phyloP scores from a whole-genome alignment of 1,140 invertebrate species.

The Caenorhabditis remanei region DNA sequence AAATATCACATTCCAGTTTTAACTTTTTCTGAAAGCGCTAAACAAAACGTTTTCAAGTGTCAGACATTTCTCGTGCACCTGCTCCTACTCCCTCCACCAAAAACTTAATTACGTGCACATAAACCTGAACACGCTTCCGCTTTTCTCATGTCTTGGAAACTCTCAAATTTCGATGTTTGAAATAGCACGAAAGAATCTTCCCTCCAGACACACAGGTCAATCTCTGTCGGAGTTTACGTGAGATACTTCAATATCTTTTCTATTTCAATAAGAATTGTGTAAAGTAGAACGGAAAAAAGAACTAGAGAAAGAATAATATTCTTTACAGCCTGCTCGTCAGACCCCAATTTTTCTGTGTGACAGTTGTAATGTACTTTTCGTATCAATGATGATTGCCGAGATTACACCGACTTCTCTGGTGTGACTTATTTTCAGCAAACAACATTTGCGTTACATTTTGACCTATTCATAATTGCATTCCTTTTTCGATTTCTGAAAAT shows the following conservation, averaged over 20 bases:
- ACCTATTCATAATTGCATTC: no score
- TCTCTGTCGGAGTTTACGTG: neutral
- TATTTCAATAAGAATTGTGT: conserved; percentile 1
- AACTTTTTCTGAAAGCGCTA: no score
- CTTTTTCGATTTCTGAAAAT: no score
- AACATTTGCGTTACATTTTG: no score
- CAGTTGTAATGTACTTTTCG: no score
- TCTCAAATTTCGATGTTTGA: conserved; percentile 31
- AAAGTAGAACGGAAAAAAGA: conserved; percentile 45
- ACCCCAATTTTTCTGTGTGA: neutral
- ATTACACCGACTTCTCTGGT: no score
- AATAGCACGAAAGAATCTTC: neutral
- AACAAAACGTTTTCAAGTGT: no score
- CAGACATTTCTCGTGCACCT: no score
- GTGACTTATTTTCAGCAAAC: no score
- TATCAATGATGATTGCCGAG: no score
- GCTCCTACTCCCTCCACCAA: no score
- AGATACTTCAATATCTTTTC: conserved; percentile 25
- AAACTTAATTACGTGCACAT: neutral
- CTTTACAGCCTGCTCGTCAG: neutral
- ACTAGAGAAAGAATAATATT: neutral
- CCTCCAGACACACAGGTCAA: conserved; percentile 15
- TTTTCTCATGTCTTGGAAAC: neutral
- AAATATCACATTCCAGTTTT: neutral
- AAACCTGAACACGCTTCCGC: neutral